phyloP scores from a whole-genome alignment of 2,888 invertebrate genomes.

The Cremastobaeus sp. region DNA sequence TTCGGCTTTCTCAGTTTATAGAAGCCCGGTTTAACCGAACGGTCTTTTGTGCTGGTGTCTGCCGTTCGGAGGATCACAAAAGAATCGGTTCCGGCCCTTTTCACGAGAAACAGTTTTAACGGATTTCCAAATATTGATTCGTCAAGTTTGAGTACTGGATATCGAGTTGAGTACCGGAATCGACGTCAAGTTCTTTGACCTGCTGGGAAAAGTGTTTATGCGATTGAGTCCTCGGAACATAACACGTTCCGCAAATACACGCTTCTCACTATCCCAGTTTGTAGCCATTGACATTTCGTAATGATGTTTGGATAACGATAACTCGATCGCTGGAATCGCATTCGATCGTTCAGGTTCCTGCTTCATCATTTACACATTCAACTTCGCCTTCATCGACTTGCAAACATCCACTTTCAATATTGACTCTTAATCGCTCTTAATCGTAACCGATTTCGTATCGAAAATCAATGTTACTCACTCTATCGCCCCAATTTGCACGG shows the following conservation, averaged over 20 bases:
- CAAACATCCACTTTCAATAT: conserved; percentile 17
- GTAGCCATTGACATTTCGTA: not conserved
- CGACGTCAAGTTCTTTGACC: no score
- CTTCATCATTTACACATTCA: not conserved
- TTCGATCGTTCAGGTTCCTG: conserved; percentile 12
- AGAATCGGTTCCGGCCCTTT: no score
- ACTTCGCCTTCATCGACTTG: no score
- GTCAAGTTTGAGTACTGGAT: no score
- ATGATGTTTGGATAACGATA: conserved; percentile 16
- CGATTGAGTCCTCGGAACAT: not conserved
- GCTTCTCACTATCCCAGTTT: not conserved
- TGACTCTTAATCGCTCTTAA: conserved; percentile 4
- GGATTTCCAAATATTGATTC: no score
- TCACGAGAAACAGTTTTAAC: no score
- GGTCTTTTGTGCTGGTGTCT: no score
- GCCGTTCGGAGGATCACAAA: no score
- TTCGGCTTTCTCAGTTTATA: no score
- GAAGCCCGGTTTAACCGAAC: no score
- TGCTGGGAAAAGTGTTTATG: not conserved
- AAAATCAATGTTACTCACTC: not conserved
- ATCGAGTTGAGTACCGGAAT: no score
- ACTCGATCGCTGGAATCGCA: conserved; percentile 7
- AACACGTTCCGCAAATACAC: not conserved
- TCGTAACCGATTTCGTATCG: not conserved
- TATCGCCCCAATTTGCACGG: not conserved